Percentiles rank a stretch among this genome's conserved stretches.
phyloP scores from a whole-genome alignment of 2,797 vertebrate species.

The Kryptolebias ocellatus region DNA sequence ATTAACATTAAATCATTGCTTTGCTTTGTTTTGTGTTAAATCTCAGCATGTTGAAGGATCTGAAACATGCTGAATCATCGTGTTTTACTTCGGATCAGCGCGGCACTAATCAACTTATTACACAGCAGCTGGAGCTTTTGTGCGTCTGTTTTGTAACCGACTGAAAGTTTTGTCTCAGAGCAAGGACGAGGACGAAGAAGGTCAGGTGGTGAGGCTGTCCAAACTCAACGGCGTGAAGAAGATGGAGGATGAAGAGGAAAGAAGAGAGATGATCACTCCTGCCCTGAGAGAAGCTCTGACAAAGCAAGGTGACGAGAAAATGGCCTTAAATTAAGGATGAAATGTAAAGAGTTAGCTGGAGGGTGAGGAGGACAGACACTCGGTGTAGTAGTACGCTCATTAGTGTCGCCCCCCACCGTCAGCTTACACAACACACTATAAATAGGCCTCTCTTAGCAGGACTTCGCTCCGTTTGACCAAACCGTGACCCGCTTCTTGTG shows the following conservation, averaged over 20 bases:
- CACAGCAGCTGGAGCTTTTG: too few relatives aligned
- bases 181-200: constrained; percentile 61
- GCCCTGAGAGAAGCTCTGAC: constrained; percentile 89
- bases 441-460: constrained; percentile 44
- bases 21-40: too few relatives aligned
- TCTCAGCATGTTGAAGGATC: too few relatives aligned
- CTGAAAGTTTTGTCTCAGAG: constrained; percentile 50
- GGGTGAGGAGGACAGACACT: neutral
- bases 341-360: neutral
- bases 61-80: too few relatives aligned
- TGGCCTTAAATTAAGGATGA: neutral
- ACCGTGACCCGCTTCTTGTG: constrained; percentile 51
- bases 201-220: constrained; percentile 61
- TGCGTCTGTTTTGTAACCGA: neutral
- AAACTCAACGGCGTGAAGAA: constrained; percentile 66
- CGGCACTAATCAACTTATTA: too few relatives aligned
- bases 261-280: constrained; percentile 92
- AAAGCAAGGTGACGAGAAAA: constrained; percentile 88
- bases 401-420: constrained; percentile 15
- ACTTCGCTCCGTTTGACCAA: constrained; percentile 56
- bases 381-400: too few relatives aligned
- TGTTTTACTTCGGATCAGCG: too few relatives aligned
- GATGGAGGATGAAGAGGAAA: constrained; percentile 72
- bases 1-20: too few relatives aligned
- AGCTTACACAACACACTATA: constrained; percentile 51